A percentile compares a stretch with the other conserved stretches of the same genome.
Evolutionary conservation across 2,888 invertebrate genomes (phyloP).

Genomic region (Hermodice carunculata): DNA sequence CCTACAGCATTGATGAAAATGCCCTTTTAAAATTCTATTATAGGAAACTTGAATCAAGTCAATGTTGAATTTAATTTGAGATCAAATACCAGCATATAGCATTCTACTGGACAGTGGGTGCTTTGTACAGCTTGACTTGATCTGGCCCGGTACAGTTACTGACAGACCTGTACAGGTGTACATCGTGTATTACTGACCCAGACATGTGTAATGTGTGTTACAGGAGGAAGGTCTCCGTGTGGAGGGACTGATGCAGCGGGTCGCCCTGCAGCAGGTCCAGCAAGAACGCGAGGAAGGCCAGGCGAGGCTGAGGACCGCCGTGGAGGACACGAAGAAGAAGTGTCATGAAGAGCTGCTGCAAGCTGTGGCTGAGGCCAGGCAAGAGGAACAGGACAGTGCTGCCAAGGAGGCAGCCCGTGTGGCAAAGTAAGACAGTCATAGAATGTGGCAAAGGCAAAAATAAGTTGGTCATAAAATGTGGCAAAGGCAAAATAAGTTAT

Average conservation of each 20-base stretch:
- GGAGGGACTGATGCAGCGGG: conserved; percentile 59
- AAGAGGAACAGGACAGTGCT: conserved; percentile 50
- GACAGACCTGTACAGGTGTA: too few species aligned
- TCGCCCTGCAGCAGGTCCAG: conserved; percentile 55
- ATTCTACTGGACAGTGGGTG: too few species aligned
- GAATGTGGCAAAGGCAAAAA: too few species aligned
- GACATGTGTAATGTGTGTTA: conserved; percentile 4
- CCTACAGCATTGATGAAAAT: too few species aligned
- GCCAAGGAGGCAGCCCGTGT: conserved; percentile 45
- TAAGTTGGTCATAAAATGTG: too few species aligned
- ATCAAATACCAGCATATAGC: too few species aligned
- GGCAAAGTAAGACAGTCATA: conserved; percentile 48
- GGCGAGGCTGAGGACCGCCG: conserved; percentile 44
- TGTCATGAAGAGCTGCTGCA: conserved; percentile 42
- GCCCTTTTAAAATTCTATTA: too few species aligned
- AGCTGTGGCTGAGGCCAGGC: conserved; percentile 47
- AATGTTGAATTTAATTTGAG: too few species aligned
- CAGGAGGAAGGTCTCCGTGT: conserved; percentile 59
- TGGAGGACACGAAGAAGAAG: conserved; percentile 42
- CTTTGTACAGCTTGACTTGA: background rate
- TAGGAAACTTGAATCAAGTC: too few species aligned
- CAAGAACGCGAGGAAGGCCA: conserved; percentile 52
- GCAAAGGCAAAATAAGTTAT: too few species aligned
- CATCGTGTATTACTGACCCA: background rate
- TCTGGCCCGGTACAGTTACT: too few species aligned